Conservation (phyloP, 2,113 vertebrate species). For the Morone saxatilis region DNA sequence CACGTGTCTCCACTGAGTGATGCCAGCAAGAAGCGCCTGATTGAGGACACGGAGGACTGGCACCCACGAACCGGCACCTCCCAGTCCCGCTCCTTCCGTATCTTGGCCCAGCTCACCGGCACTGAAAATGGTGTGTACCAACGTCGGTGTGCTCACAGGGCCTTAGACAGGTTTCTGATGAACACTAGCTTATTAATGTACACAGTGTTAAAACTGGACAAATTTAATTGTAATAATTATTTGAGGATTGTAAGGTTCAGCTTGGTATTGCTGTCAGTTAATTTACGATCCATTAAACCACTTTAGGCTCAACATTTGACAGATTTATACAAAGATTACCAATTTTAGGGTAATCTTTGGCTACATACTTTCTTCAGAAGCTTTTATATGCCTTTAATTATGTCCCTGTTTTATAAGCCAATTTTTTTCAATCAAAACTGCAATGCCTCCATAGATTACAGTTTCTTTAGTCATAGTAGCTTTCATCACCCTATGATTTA, state of each 20-base stretch:
- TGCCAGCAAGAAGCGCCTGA: constrained; percentile 95
- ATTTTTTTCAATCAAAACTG: background rate
- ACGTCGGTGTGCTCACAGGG: background rate
- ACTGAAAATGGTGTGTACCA: constrained; percentile 90
- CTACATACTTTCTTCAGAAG: background rate
- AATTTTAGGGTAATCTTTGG: background rate
- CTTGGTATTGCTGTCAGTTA: background rate
- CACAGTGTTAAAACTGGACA: background rate
- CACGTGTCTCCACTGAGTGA: constrained; percentile 87
- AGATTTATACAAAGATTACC: background rate
- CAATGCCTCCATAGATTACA: background rate
- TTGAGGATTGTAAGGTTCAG: background rate
- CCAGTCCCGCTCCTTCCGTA: constrained; percentile 97
- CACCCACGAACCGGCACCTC: constrained; percentile 90
- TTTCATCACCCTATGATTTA: constrained; percentile 26
- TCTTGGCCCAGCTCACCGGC: constrained; percentile 96
- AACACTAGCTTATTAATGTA: background rate
- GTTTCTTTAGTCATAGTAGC: constrained; percentile 2
- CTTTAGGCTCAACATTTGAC: background rate
- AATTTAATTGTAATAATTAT: constrained; percentile 6
- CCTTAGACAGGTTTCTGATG: background rate
- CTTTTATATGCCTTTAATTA: background rate
- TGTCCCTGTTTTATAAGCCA: background rate
- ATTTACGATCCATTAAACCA: background rate
- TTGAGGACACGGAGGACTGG: constrained; percentile 98